A percentile compares a stretch with the other conserved stretches of the same genome.
Conservation (phyloP, 2,113 vertebrate species). For the Rhegmatorhina hoffmannsi region DNA sequence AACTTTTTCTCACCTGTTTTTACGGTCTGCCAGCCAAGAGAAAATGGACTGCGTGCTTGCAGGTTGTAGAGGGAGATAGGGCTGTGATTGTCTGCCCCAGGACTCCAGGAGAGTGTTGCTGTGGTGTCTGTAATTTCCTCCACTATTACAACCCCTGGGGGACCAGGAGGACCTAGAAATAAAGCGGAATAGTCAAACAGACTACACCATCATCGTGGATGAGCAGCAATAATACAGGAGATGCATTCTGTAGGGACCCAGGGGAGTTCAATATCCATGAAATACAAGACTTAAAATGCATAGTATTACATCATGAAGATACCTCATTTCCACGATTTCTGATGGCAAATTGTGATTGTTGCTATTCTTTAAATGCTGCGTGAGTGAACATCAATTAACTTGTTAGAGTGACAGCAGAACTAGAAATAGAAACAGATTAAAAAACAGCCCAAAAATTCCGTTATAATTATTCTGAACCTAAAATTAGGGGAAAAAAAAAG, state of each 20-base stretch:
- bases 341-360: neutral
- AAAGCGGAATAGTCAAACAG: constrained; percentile 39
- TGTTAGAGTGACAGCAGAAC: neutral
- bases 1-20: constrained; percentile 86
- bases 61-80: constrained; percentile 91
- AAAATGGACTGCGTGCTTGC: constrained; percentile 95
- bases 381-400: neutral
- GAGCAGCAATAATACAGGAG: constrained; percentile 1
- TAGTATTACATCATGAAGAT: neutral
- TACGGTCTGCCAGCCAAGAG: constrained; percentile 96
- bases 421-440: neutral
- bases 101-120: constrained; percentile 93
- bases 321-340: constrained; percentile 16
- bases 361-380: neutral
- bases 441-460: accelerated
- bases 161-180: constrained; percentile 89
- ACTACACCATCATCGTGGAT: neutral
- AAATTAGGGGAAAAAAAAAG: neutral
- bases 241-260: neutral
- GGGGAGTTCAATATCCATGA: neutral
- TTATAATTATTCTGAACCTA: neutral
- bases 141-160: constrained; percentile 96
- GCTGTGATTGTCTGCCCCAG: constrained; percentile 94
- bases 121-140: constrained; percentile 94
- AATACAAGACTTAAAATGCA: neutral